These are phyloP conservation scores for Chrysomela aeneicollis DNA, from an alignment of 2,888 invertebrate species.

Conservation along the genomic window DNA sequence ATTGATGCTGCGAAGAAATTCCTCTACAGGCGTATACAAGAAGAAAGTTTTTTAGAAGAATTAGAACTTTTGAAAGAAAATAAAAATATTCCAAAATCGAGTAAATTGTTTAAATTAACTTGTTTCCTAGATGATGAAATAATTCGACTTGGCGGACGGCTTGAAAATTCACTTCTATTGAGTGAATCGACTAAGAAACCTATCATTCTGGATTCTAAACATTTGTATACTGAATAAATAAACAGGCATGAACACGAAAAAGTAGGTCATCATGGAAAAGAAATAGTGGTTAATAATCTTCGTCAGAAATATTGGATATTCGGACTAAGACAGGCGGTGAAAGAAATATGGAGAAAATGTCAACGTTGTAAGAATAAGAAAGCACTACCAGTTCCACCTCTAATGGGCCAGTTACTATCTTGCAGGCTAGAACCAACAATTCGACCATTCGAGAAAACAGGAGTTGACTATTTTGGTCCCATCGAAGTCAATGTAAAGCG, in stretches of 20 bases:
- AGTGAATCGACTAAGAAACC: slow-evolving; percentile 1
- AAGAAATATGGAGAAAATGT: slow-evolving; percentile 18
- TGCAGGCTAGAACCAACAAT: slow-evolving; percentile 20
- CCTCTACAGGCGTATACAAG: background rate
- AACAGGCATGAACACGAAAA: slow-evolving; percentile 29
- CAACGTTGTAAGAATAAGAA: slow-evolving; percentile 21
- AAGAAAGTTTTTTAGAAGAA: background rate
- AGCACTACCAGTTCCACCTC: slow-evolving; percentile 19
- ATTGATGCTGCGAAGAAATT: background rate
- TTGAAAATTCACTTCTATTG: background rate
- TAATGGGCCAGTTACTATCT: slow-evolving; percentile 23
- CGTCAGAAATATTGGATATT: slow-evolving; percentile 23
- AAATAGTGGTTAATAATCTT: slow-evolving; percentile 19
- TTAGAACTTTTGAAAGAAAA: too few species aligned
- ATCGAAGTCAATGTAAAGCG: slow-evolving; percentile 10
- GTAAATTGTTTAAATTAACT: too few species aligned
- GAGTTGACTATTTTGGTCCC: slow-evolving; percentile 30
- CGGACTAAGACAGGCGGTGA: slow-evolving; percentile 24
- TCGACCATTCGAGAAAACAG: slow-evolving; percentile 26
- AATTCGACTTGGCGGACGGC: background rate
- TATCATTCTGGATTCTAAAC: slow-evolving; percentile 10
- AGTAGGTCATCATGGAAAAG: slow-evolving; percentile 19
- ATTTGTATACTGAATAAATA: slow-evolving; percentile 22
- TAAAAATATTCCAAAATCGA: too few species aligned
- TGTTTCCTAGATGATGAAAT: background rate